phyloP scores from a whole-genome alignment of 2,113 vertebrate species.

The Cromileptes altivelis region DNA sequence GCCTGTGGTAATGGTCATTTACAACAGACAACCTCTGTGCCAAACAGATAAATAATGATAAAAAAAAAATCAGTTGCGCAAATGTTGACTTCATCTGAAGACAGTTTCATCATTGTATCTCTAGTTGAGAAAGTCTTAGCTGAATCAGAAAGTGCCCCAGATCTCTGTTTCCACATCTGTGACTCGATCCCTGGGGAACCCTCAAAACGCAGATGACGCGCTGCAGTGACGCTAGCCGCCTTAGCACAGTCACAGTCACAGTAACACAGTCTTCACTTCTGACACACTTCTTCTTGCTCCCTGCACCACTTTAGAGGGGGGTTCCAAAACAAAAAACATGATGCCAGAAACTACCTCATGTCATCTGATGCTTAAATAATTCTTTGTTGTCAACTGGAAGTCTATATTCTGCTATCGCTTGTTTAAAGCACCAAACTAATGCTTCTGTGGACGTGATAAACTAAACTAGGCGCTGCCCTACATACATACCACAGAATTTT shows the following conservation, averaged over 20 bases:
- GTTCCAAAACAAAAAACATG: conserved; percentile 18
- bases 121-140: not conserved
- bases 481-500: not conserved
- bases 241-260: no score
- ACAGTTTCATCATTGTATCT: conserved; percentile 9
- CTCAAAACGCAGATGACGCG: conserved; percentile 30
- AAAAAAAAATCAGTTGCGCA: not conserved
- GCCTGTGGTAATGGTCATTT: not conserved
- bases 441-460: not conserved
- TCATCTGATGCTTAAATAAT: conserved; percentile 6
- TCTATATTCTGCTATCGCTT: not conserved
- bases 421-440: not conserved
- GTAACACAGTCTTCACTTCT: conserved; percentile 14
- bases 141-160: conserved; percentile 45
- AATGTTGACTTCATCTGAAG: not conserved
- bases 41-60: not conserved
- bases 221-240: conserved; percentile 7
- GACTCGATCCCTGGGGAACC: conserved; percentile 39
- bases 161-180: conserved; percentile 62
- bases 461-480: not conserved
- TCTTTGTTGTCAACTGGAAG: not conserved
- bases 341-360: conserved; percentile 7
- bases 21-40: not conserved
- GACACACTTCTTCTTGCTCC: conserved; percentile 15
- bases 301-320: not conserved